These are phyloP conservation scores for Montipora foliosa DNA, from an alignment of 64 coral and sea anemone genomes.

Conservation along the genomic window DNA sequence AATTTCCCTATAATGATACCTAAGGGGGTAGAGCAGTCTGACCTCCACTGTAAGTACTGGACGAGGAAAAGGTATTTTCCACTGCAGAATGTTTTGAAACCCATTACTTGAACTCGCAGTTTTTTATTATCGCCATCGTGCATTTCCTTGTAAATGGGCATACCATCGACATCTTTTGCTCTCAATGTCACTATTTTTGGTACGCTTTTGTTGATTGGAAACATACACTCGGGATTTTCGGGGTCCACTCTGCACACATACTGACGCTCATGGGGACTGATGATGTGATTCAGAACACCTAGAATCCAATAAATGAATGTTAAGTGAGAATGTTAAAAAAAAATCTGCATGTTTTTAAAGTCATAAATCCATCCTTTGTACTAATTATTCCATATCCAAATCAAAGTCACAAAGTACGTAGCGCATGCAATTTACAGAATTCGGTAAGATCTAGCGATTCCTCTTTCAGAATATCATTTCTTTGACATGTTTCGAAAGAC, in stretches of 20 bases:
- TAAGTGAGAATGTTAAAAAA: not conserved
- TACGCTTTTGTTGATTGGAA: constrained; percentile 84
- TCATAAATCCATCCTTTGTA: too few species aligned
- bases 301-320: not conserved
- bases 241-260: constrained; percentile 77
- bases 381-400: too few species aligned
- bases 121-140: not conserved
- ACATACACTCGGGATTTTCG: constrained; percentile 70
- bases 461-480: too few species aligned
- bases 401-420: too few species aligned
- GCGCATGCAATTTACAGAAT: too few species aligned
- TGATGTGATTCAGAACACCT: constrained; percentile 83
- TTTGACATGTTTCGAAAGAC: too few species aligned
- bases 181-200: constrained; percentile 70
- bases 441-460: too few species aligned
- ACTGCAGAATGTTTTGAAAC: constrained; percentile 31
- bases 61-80: constrained; percentile 79
- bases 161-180: not conserved
- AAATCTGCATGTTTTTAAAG: not conserved
- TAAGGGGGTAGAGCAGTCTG: constrained; percentile 50
- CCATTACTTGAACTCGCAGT: not conserved
- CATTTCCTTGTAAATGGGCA: constrained; percentile 41
- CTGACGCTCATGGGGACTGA: constrained; percentile 82
- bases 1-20: constrained; percentile 66
- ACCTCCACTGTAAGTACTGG: constrained; percentile 75